Evolutionary conservation across 2,888 invertebrate species (phyloP).

Genomic region (Brenthis daphne): DNA sequence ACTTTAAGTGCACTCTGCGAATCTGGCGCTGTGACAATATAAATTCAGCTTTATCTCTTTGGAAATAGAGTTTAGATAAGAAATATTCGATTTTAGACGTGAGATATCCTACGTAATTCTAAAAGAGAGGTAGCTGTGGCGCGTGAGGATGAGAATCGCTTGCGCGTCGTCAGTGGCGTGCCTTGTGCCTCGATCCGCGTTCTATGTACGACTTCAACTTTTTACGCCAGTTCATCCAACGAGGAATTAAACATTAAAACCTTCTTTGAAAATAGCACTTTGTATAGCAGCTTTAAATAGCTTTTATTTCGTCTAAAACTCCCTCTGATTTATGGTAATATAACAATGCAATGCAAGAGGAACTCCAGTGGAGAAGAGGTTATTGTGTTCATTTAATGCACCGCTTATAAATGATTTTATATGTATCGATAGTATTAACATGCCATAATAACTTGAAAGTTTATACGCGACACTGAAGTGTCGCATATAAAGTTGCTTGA

Average conservation of each 20-base stretch:
- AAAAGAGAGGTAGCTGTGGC: conserved; percentile 56
- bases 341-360: background rate
- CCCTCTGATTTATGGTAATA: background rate
- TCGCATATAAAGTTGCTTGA: background rate
- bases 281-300: no score
- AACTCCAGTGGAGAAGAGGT: background rate
- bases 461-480: no score
- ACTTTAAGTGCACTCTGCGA: conserved; percentile 52
- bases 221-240: conserved; percentile 73
- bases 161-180: conserved; percentile 49
- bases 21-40: conserved; percentile 43
- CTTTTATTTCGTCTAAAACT: no score
- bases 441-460: conserved; percentile 7
- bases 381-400: background rate
- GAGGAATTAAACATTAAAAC: conserved; percentile 64
- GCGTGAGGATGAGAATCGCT: conserved; percentile 62
- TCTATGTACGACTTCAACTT: conserved; percentile 75
- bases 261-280: conserved; percentile 34
- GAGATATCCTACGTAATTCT: conserved; percentile 58
- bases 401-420: conserved; percentile 2
- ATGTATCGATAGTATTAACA: background rate
- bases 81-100: conserved; percentile 49
- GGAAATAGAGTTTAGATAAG: conserved; percentile 59
- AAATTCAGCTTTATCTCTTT: conserved; percentile 63
- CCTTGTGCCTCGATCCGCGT: conserved; percentile 72